Conservation (phyloP, 2,888 invertebrate genomes). For the Dendrolimus pini region DNA sequence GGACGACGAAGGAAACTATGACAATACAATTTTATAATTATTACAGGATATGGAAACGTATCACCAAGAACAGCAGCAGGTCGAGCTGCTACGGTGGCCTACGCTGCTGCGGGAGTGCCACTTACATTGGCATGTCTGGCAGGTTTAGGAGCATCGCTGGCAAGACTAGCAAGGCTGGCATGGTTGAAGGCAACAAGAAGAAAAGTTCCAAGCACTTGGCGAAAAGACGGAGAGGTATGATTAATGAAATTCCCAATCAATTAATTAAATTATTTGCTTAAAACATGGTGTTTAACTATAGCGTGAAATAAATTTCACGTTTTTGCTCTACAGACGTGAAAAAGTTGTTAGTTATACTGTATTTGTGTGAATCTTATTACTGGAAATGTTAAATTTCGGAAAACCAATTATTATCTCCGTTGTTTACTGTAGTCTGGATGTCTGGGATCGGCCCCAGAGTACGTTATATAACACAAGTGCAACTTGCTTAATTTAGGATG, state of each 20-base stretch:
- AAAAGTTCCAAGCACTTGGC: constrained; percentile 59
- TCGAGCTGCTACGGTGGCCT: constrained; percentile 89
- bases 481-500: too few relatives aligned
- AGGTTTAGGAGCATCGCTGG: constrained; percentile 88
- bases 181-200: constrained; percentile 58
- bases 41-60: constrained; percentile 88
- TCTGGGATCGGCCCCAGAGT: too few relatives aligned
- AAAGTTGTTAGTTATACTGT: not conserved
- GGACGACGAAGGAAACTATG: too few relatives aligned
- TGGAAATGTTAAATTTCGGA: too few relatives aligned
- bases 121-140: constrained; percentile 91
- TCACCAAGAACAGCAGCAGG: constrained; percentile 90
- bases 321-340: not conserved
- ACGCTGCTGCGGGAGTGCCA: constrained; percentile 92
- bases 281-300: too few relatives aligned
- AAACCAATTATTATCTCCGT: too few relatives aligned
- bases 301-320: too few relatives aligned
- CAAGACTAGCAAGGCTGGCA: constrained; percentile 83
- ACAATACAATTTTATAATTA: constrained; percentile 1
- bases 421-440: too few relatives aligned
- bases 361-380: too few relatives aligned
- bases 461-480: too few relatives aligned
- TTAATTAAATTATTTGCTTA: too few relatives aligned
- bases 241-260: not conserved
- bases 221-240: constrained; percentile 57